A percentile compares a stretch with the other conserved stretches of the same genome.
These are phyloP conservation scores for Ceratosolen solmsi DNA, from an alignment of 1,140 invertebrate genomes.

Conservation along the genomic window DNA sequence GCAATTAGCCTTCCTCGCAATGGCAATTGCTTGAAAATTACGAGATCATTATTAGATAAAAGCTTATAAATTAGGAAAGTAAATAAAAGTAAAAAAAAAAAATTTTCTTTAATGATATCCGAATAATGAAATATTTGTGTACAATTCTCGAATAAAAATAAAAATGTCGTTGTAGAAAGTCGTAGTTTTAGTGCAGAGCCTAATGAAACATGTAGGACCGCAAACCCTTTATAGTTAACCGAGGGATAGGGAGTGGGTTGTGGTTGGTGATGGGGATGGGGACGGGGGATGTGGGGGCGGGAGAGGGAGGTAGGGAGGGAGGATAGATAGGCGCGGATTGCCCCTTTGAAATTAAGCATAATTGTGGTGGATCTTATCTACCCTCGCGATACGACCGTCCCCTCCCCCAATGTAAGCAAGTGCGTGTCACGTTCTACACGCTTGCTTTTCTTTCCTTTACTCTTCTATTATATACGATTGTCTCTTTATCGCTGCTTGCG, in stretches of 20 bases:
- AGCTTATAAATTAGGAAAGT: neutral
- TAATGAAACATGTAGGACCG: constrained; percentile 50
- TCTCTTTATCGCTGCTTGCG: constrained; percentile 22
- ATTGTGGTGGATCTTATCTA: constrained; percentile 66
- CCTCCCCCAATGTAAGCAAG: constrained; percentile 28
- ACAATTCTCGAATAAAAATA: neutral
- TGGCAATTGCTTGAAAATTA: neutral
- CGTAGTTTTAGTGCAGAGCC: constrained; percentile 26
- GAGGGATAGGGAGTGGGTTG: too few relatives aligned
- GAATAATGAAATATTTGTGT: neutral
- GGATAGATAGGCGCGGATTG: constrained; percentile 31
- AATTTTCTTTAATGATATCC: neutral
- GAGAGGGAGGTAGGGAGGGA: neutral
- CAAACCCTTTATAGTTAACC: constrained; percentile 15
- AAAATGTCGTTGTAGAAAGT: neutral
- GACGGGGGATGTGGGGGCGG: too few relatives aligned
- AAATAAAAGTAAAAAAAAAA: neutral
- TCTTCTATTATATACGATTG: constrained; percentile 5
- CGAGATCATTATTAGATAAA: neutral
- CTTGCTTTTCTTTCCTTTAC: neutral
- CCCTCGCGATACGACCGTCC: constrained; percentile 36
- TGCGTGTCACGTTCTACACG: constrained; percentile 31
- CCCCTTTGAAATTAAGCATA: constrained; percentile 66
- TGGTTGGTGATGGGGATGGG: too few relatives aligned
- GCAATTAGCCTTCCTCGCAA: neutral